phyloP scores from a whole-genome alignment of 2,113 vertebrate genomes.

The Rhinopomastus cyanomelas region DNA sequence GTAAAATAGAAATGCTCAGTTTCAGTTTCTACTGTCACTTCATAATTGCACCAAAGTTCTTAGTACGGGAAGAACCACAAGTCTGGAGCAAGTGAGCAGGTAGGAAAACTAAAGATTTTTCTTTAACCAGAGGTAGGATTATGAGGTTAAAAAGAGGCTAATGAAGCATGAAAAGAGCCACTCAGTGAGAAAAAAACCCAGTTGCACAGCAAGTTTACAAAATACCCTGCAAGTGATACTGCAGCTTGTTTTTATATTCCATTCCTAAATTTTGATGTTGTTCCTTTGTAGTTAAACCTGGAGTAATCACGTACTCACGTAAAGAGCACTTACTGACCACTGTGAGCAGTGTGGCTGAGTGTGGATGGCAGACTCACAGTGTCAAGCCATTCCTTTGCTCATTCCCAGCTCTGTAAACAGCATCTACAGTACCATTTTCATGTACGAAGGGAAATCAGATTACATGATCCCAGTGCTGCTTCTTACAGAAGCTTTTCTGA shows the following conservation, averaged over 20 bases:
- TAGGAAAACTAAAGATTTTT: neutral
- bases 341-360: neutral
- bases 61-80: neutral
- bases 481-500: neutral
- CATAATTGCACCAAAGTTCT: neutral
- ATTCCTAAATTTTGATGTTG: neutral
- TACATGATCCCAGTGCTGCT: neutral
- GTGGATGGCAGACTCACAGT: neutral
- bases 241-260: neutral
- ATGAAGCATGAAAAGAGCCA: neutral
- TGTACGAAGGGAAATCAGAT: accelerated
- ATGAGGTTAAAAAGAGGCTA: neutral
- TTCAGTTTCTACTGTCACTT: neutral
- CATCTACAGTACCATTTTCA: neutral
- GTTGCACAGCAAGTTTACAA: neutral
- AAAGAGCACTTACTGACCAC: neutral
- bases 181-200: neutral
- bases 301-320: neutral
- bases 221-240: neutral
- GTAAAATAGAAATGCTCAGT: neutral
- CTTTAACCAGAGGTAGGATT: neutral
- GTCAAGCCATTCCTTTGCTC: neutral
- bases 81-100: neutral
- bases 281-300: neutral
- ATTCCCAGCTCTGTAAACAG: neutral